These are phyloP conservation scores for Porites australiensis DNA, from an alignment of 64 coral and sea anemone genomes.

Conservation along the genomic window DNA sequence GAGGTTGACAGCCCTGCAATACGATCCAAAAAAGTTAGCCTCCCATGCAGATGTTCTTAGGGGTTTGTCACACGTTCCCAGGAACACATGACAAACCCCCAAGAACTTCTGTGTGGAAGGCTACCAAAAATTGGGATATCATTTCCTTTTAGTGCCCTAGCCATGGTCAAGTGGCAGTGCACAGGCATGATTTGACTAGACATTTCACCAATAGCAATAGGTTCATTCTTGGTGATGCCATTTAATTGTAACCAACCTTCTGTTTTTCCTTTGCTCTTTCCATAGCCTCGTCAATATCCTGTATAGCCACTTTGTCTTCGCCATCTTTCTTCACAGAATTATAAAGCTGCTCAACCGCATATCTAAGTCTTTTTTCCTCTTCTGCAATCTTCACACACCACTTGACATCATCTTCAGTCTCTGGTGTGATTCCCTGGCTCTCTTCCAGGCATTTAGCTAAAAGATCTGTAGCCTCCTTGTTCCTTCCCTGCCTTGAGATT, in stretches of 20 bases:
- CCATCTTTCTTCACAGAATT: conserved; percentile 80
- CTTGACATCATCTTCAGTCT: conserved; percentile 15
- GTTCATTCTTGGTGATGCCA: no score
- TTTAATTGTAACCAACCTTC: conserved; percentile 11
- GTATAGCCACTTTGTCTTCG: conserved; percentile 61
- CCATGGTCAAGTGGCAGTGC: no score
- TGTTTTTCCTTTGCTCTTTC: conserved; percentile 64
- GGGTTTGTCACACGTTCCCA: no score
- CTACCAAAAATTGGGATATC: no score
- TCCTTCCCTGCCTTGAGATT: conserved; percentile 38
- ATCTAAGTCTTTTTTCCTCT: conserved; percentile 58
- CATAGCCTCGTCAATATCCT: conserved; percentile 86
- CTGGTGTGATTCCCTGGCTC: conserved; percentile 45
- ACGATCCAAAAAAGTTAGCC: no score
- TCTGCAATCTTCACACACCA: conserved; percentile 74
- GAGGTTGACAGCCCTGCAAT: no score
- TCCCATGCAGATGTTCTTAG: no score
- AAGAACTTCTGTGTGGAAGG: no score
- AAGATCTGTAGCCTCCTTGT: conserved; percentile 45
- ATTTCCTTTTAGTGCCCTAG: no score
- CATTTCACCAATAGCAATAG: no score
- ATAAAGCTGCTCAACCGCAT: conserved; percentile 77
- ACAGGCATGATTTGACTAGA: no score
- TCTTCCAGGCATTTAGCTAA: conserved; percentile 38
- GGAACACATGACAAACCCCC: no score